Evolutionary conservation across 2,888 invertebrate genomes (phyloP), one percentile per base, ranked within the genome.

Genomic region (Sisyra nigra): DNA sequence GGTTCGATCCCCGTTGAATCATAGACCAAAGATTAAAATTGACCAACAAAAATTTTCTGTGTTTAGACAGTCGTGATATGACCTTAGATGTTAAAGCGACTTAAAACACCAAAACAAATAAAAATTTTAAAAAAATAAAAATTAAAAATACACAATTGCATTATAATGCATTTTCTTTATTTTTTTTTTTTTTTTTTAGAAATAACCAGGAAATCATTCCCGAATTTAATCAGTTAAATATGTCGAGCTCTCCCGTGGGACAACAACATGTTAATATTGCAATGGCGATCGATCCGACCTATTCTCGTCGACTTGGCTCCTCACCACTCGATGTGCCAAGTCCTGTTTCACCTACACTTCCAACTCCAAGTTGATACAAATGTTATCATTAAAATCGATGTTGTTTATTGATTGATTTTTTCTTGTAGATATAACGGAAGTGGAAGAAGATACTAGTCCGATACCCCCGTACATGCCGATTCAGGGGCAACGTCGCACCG

Each of bases 401-500:
- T 37, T 37, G 2, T 8, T 17, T 37, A 3, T 6, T 34, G 7
- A 34, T 14, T 14, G 11, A 35, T 35, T 35, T 14, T 35, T 7
- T 32, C 13, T 5, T n/a, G 11, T 38, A 45, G 49, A 51, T 46
- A 36, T 48, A 41, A 49, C 42, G 17, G 53, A 56, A 29, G 61
- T 61, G 53, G 74, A 74, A 51, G 62, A 62, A 54, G 74, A 74
- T 51, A 65, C 68, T 36, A 67, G 65, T 49, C 67, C 70, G 35
- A 71, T 68, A 34, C 77, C 80, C 6, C 80, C 80, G 44, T 81
- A 82, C 55, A 80, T 82, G 80, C 81, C 81, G 39, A 80, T 82
- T 53, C 81, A 80, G 59, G 81, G 81, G 39, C 80, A 81, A 53
- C 65, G 80, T 46, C 65, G 80, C 51, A 70, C 68, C 2, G 66